Evolutionary conservation across 1,140 invertebrate genomes (phyloP).

Genomic region (Brachionus sp.): DNA sequence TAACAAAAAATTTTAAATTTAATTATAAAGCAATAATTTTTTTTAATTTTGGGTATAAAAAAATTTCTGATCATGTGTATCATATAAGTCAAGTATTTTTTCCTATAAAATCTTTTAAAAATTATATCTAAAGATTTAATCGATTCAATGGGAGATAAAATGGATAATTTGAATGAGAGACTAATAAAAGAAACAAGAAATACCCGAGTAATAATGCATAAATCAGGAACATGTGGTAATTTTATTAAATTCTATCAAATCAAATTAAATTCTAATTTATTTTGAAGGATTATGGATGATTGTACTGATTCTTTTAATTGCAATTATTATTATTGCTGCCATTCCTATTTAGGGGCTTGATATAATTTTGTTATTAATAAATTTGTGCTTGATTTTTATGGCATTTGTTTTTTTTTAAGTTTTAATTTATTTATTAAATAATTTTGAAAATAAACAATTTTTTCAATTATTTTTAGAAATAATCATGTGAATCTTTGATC

Average conservation of each 20-base stretch:
- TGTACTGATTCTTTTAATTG: slow-evolving; percentile 13
- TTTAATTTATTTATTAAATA: background rate
- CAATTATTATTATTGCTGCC: slow-evolving; percentile 16
- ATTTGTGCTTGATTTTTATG: background rate
- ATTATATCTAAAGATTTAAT: background rate
- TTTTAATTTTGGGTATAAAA: too few relatives aligned
- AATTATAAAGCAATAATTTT: too few relatives aligned
- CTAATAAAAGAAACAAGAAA: slow-evolving; percentile 39
- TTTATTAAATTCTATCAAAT: background rate
- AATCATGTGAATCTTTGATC: too few relatives aligned
- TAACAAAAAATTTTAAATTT: too few relatives aligned
- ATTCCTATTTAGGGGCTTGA: slow-evolving; percentile 6
- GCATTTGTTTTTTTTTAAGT: background rate
- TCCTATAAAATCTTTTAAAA: background rate
- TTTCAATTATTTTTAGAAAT: background rate
- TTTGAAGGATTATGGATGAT: slow-evolving; percentile 35
- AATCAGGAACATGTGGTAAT: slow-evolving; percentile 40
- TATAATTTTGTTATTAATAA: background rate
- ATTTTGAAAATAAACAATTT: background rate
- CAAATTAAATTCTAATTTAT: background rate
- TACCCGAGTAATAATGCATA: background rate
- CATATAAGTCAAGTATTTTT: too few relatives aligned
- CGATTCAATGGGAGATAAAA: slow-evolving; percentile 45
- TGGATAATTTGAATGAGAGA: slow-evolving; percentile 35
- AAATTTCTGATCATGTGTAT: background rate